phyloP scores from a whole-genome alignment of 2,888 invertebrate species.

The Dione vanillae region DNA sequence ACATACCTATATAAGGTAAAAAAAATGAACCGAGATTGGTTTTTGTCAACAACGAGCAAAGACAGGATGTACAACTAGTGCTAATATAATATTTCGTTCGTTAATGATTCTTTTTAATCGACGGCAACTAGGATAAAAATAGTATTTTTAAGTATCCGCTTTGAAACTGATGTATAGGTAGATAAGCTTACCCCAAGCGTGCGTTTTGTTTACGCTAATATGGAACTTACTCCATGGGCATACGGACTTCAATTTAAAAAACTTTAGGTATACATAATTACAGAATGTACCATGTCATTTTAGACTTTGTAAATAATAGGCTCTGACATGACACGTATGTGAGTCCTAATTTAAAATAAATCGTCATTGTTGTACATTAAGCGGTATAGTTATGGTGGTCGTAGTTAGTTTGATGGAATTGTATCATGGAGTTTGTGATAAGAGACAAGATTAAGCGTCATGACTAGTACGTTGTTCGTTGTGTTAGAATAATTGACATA shows the following conservation, averaged over 20 bases:
- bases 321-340: conserved; percentile 55
- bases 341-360: conserved; percentile 47
- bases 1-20: no score
- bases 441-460: not conserved
- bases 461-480: not conserved
- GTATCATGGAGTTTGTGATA: not conserved
- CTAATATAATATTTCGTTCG: conserved; percentile 28
- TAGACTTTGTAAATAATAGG: conserved; percentile 68
- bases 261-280: conserved; percentile 58
- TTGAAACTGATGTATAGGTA: conserved; percentile 59
- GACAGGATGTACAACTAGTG: not conserved
- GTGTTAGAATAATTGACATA: not conserved
- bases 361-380: conserved; percentile 37
- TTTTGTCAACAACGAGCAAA: not conserved
- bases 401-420: not conserved
- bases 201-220: conserved; percentile 2
- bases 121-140: conserved; percentile 40
- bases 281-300: conserved; percentile 71
- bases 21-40: not conserved
- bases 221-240: not conserved
- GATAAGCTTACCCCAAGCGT: conserved; percentile 60
- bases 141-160: conserved; percentile 50
- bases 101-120: conserved; percentile 43
- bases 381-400: not conserved
- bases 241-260: conserved; percentile 16